phyloP scores from a whole-genome alignment of 2,797 vertebrate species.

The Myotis daubentonii region DNA sequence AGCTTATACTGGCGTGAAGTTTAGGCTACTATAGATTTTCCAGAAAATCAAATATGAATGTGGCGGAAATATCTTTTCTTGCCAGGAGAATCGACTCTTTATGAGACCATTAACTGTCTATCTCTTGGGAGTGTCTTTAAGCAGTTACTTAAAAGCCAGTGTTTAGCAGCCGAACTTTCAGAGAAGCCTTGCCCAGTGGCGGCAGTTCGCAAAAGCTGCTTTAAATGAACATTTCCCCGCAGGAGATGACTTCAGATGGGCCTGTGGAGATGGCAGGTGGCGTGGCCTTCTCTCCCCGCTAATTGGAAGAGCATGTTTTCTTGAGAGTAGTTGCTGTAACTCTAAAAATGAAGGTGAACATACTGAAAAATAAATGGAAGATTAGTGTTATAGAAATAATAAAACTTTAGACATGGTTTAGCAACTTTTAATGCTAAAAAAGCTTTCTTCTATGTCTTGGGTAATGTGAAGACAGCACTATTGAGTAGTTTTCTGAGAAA shows the following conservation, averaged over 20 bases:
- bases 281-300: not conserved
- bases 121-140: conserved; percentile 61
- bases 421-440: not conserved
- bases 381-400: conserved; percentile 1
- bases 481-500: not conserved
- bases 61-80: conserved; percentile 52
- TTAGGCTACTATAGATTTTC: conserved; percentile 54
- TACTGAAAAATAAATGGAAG: not conserved
- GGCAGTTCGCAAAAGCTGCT: not conserved
- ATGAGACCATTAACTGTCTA: not conserved
- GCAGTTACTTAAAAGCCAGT: conserved; percentile 24
- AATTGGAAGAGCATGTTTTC: not conserved
- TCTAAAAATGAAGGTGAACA: not conserved
- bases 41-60: conserved; percentile 61
- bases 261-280: not conserved
- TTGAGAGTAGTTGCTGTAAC: not conserved
- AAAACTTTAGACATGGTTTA: not conserved
- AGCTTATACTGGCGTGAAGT: conserved; percentile 23
- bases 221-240: not conserved
- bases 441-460: not conserved
- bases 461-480: not conserved
- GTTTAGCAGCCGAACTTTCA: conserved; percentile 15
- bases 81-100: conserved; percentile 41
- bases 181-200: not conserved
- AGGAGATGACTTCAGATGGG: not conserved